These are phyloP conservation scores for Ophiodon elongatus DNA, from an alignment of 2,113 vertebrate species.

Conservation along the genomic window DNA sequence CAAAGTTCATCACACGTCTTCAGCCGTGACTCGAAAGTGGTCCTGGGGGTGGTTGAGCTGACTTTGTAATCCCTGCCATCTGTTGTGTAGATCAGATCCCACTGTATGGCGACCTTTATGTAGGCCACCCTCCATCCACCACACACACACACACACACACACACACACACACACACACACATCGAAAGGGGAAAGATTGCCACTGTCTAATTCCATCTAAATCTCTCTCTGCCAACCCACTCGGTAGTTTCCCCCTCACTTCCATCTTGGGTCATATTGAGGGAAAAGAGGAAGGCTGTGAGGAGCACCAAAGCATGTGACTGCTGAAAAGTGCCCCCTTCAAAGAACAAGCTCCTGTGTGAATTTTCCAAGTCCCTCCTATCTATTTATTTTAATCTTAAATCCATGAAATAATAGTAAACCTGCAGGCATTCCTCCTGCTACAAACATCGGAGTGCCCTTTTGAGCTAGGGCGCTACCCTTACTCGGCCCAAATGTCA, in stretches of 20 bases:
- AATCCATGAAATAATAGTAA: slow-evolving; percentile 19
- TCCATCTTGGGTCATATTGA: slow-evolving; percentile 60
- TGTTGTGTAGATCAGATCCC: slow-evolving; percentile 68
- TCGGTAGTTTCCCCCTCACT: slow-evolving; percentile 45
- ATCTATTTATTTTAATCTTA: slow-evolving; percentile 1
- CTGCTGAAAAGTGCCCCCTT: slow-evolving; percentile 4
- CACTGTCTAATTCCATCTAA: slow-evolving; percentile 71
- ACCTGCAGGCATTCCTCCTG: neutral
- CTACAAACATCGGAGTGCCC: slow-evolving; percentile 28
- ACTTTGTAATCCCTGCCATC: slow-evolving; percentile 76
- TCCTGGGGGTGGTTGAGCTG: slow-evolving; percentile 37
- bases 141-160: slow-evolving; percentile 19
- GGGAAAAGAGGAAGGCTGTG: slow-evolving; percentile 21
- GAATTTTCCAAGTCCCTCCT: neutral
- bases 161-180: slow-evolving; percentile 25
- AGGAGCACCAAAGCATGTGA: slow-evolving; percentile 8
- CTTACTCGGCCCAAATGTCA: slow-evolving; percentile 55
- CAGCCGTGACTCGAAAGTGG: slow-evolving; percentile 57
- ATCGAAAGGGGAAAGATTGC: slow-evolving; percentile 56
- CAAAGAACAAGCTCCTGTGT: neutral
- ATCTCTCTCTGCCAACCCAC: slow-evolving; percentile 50
- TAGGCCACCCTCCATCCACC: slow-evolving; percentile 61
- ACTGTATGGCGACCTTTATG: slow-evolving; percentile 72
- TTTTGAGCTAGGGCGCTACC: slow-evolving; percentile 20
- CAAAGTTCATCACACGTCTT: slow-evolving; percentile 55